phyloP scores from a whole-genome alignment of 1,140 invertebrate species.

The Drosophila obscura region DNA sequence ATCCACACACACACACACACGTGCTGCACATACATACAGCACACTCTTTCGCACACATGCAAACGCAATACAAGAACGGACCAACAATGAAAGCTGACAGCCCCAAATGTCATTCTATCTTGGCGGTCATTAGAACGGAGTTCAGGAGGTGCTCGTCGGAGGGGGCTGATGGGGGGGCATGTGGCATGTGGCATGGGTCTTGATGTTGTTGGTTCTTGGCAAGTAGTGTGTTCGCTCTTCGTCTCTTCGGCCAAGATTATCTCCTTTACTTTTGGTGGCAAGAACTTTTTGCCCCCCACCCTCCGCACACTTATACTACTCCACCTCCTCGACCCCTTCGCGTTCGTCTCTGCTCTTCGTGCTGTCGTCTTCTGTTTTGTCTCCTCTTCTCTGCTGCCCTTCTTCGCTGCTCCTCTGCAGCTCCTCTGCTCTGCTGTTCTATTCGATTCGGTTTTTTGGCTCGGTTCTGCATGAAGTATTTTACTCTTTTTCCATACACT shows the following conservation, averaged over 20 bases:
- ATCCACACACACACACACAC: constrained; percentile 35
- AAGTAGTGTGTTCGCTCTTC: constrained; percentile 51
- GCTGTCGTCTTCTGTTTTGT: constrained; percentile 15
- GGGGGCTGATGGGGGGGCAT: not conserved
- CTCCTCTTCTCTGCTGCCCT: constrained; percentile 8
- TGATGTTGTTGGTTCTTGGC: constrained; percentile 58
- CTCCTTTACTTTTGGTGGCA: constrained; percentile 81
- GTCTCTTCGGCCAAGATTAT: constrained; percentile 75
- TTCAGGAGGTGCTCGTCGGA: constrained; percentile 44
- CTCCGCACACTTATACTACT: not conserved
- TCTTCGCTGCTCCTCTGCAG: constrained; percentile 17
- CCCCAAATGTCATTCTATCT: constrained; percentile 81
- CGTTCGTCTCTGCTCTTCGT: constrained; percentile 5
- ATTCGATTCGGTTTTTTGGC: constrained; percentile 69
- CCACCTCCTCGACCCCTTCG: not conserved
- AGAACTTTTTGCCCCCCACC: constrained; percentile 59
- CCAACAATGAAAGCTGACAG: constrained; percentile 81
- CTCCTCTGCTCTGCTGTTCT: constrained; percentile 46
- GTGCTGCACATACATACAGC: constrained; percentile 25
- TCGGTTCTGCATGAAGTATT: constrained; percentile 80
- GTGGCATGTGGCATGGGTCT: not conserved
- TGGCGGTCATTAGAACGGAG: constrained; percentile 80
- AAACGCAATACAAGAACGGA: constrained; percentile 56
- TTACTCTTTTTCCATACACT: constrained; percentile 75
- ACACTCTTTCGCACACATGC: constrained; percentile 10